Base-by-base conservation (phyloP, 2,888 invertebrate species). In the Fragum whitleyi region DNA sequence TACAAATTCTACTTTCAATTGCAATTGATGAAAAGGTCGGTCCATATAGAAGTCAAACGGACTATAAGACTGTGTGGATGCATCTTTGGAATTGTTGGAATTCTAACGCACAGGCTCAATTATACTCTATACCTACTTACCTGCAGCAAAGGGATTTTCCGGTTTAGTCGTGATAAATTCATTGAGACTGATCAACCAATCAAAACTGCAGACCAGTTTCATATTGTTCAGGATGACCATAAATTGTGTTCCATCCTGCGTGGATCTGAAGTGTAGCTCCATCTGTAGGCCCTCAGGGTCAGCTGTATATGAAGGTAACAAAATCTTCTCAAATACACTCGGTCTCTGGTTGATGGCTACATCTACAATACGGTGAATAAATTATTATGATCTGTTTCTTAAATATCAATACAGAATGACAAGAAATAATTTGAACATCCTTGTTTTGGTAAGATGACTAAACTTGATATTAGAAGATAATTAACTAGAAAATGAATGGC, bases 181-280 rank as follows among this genome's bases (percentile, higher is more conserved):
- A 88, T 96, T 95, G 0, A 97, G 96, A 9, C 96, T 96, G 93
- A 97, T 96, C 96, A 98, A 97, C 97, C 98, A 99, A 94, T 98
- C 98, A 89, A 98, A 95, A 84, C 98, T 96, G 0, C 97, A 97
- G 96, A 98, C 97, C 77, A 99, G 95, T 53, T 98, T 95, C 98
- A 98, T 98, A 93, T 98, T 98, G 95, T 98, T 98, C 73, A 99
- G 95, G 62, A 98, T 95, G 83, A 98, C 96, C 1, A 98, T 98
- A 90, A 97, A 97, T 86, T 97, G 96, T 0, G 96, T 96, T 26
- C 96, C 95, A 73, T 93, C 90, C 96, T 96, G 65, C 94, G 95
- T 72, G 96, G 95, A 93, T 95, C 94, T 87, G 87, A 93, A 95
- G 88, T 95, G 95, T 42, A 95, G 91, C 89, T 95, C 95, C 81